Base-by-base conservation (phyloP, 1,140 invertebrate species). In the Cyphomyrmex costatus region DNA sequence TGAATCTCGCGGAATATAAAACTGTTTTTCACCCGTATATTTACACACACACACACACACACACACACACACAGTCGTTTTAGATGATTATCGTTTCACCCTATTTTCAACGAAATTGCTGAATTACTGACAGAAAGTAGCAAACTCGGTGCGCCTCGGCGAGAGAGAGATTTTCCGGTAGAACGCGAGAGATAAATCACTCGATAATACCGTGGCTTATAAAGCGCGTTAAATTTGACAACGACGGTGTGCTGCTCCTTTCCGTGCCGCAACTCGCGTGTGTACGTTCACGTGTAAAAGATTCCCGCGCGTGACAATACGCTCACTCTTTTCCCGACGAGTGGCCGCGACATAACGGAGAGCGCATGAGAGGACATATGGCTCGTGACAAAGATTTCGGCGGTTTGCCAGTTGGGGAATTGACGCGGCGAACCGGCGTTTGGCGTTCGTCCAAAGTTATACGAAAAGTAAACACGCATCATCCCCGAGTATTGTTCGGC, bases 371-470 rank as follows among this genome's bases (percentile, higher is more conserved):
- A 66, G 86, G 80, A 77, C 82, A 90, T 90, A 79, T 86, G 86
- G 68, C 84, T 86, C 77, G 36, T 42, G 88, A 89, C 89, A 78
- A 79, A 88, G 85, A 90, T 90, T 90, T 88, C 89, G 89, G 89
- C 89, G 49, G 77, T n/a, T 90, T 90, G 89, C 89, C 89, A 90
- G 83, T n/a, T 83, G 74, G 63, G 65, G 77, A 88, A 90, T 90
- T 90, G 86, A 90, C 89, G 86, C 77, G 80, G 76, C 53, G 76
- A 88, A 86, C 88, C 36, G 70, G 63, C 58, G 73, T 56, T 74
- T 83, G 89, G 89, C 89, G 46, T 19, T n/a, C 53, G 49, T 86
- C 89, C 89, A 90, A 88, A 90, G 87, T 90, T 90, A 90, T 90
- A 68, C 56, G 78, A 90, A 88, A n/a, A 58, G 89, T 88, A 90